These are phyloP conservation scores for Pomatorhinus ruficollis DNA, from an alignment of 2,113 vertebrate species.

Conservation along the genomic window DNA sequence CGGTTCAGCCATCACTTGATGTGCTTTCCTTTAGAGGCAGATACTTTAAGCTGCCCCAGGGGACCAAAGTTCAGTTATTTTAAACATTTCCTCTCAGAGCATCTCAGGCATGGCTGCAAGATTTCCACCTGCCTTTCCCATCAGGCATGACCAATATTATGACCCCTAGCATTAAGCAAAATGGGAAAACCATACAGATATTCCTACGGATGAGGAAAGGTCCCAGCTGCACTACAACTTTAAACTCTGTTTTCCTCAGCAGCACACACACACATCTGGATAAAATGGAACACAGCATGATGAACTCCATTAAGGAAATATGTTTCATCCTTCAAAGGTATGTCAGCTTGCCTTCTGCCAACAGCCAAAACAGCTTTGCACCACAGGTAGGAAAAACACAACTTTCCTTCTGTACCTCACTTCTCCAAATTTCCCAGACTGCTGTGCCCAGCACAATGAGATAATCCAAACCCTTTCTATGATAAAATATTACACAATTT, in stretches of 20 bases:
- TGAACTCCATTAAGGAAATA: background rate
- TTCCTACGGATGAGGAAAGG: background rate
- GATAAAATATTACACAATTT: background rate
- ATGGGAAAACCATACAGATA: background rate
- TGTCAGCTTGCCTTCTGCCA: background rate
- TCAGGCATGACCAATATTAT: background rate
- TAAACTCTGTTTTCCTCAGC: background rate
- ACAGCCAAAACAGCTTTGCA: background rate
- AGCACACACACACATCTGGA: background rate
- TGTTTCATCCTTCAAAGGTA: background rate
- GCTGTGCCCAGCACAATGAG: background rate
- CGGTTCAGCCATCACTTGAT: background rate
- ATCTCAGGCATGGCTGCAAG: background rate
- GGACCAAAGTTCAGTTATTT: slow-evolving; percentile 40
- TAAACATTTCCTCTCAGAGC: slow-evolving; percentile 30
- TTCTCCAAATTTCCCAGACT: background rate
- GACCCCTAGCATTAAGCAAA: background rate
- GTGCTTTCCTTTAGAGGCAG: background rate
- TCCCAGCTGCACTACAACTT: background rate
- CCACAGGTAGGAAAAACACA: background rate
- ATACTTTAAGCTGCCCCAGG: background rate
- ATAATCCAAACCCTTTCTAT: background rate
- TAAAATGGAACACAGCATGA: background rate
- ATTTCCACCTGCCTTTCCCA: slow-evolving; percentile 38
- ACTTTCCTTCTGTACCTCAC: background rate